phyloP scores from a whole-genome alignment of 2,113 vertebrate species.

The Brachionichthys hirsutus region DNA sequence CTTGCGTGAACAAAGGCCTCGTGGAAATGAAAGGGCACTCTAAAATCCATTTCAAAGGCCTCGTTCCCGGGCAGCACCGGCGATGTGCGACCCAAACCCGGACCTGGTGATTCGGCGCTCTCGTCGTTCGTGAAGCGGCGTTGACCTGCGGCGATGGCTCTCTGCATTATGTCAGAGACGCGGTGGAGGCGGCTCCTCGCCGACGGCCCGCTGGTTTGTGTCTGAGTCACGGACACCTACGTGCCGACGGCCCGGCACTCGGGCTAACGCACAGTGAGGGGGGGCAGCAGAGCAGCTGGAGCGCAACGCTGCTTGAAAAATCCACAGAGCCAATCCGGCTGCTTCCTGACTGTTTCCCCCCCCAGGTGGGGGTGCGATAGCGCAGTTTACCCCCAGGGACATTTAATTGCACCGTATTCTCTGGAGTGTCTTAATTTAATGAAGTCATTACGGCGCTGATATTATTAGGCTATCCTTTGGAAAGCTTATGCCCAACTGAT shows the following conservation, averaged over 20 bases:
- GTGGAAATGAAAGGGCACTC: background rate
- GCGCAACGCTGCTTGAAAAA: background rate
- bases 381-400: constrained; percentile 35
- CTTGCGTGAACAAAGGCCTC: background rate
- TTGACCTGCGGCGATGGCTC: constrained; percentile 16
- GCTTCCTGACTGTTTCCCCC: constrained; percentile 28
- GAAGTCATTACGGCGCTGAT: constrained; percentile 42
- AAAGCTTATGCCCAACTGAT: constrained; percentile 45
- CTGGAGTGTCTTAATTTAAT: constrained; percentile 46
- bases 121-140: constrained; percentile 1
- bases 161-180: constrained; percentile 34
- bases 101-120: constrained; percentile 23
- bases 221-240: constrained; percentile 51
- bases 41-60: background rate
- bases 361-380: constrained; percentile 14
- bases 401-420: constrained; percentile 38
- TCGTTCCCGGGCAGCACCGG: background rate
- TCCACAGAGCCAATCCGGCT: constrained; percentile 11
- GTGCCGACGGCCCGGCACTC: constrained; percentile 7
- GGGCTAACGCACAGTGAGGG: constrained; percentile 7
- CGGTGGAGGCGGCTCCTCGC: constrained; percentile 19
- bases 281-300: constrained; percentile 2
- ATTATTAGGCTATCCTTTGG: constrained; percentile 48
- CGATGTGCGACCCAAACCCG: background rate
- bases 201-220: constrained; percentile 10